Evolutionary conservation across 2,888 invertebrate genomes (phyloP).

Genomic region (Drosophila merina): DNA sequence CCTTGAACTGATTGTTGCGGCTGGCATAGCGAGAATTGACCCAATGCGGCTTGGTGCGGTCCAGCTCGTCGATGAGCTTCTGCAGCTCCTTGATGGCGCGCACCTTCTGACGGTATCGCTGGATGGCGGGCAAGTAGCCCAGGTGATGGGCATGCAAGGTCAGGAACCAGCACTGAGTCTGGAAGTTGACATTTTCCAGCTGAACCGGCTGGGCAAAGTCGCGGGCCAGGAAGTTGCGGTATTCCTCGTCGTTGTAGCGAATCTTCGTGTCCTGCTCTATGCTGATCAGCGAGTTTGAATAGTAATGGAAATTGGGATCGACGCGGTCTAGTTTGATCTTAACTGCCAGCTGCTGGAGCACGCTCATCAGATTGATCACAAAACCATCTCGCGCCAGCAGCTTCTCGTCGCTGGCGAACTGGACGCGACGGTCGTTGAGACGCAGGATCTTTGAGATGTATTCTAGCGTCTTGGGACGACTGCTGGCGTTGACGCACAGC

Average conservation of each 20-base stretch:
- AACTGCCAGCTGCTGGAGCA: slow-evolving; percentile 94
- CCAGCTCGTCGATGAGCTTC: slow-evolving; percentile 93
- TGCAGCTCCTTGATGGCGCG: slow-evolving; percentile 90
- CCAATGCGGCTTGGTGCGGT: slow-evolving; percentile 93
- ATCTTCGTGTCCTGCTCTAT: slow-evolving; percentile 92
- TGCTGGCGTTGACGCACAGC: slow-evolving; percentile 91
- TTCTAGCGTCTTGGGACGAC: slow-evolving; percentile 90
- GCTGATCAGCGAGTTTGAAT: slow-evolving; percentile 89
- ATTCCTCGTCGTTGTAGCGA: slow-evolving; percentile 92
- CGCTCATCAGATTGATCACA: slow-evolving; percentile 96
- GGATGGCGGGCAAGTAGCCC: slow-evolving; percentile 93
- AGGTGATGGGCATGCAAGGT: slow-evolving; percentile 97
- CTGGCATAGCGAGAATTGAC: slow-evolving; percentile 89
- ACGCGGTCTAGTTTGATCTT: slow-evolving; percentile 96
- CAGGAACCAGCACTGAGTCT: slow-evolving; percentile 98
- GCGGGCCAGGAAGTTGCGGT: slow-evolving; percentile 83
- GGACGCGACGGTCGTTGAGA: slow-evolving; percentile 93
- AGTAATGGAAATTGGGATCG: slow-evolving; percentile 94
- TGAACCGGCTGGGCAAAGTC: slow-evolving; percentile 55
- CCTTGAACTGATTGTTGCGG: slow-evolving; percentile 92
- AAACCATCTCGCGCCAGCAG: slow-evolving; percentile 96
- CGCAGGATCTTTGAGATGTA: slow-evolving; percentile 92
- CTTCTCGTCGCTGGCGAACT: slow-evolving; percentile 95
- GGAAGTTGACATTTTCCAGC: slow-evolving; percentile 92
- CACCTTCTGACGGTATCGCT: slow-evolving; percentile 91